These are phyloP conservation scores for Eptesicus fuscus DNA, from an alignment of 2,113 vertebrate genomes.

Conservation along the genomic window DNA sequence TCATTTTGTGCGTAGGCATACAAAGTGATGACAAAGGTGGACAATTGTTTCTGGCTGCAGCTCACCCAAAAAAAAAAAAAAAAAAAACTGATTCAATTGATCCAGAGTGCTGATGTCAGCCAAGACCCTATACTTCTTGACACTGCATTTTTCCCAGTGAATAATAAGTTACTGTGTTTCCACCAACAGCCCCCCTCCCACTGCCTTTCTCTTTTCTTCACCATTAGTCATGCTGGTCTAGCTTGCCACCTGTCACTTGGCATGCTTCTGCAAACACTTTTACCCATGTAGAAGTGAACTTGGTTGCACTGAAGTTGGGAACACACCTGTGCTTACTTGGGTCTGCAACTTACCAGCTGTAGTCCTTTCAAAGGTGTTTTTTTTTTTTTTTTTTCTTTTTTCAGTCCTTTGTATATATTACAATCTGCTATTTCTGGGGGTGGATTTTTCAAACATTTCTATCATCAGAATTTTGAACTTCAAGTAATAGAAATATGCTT, in stretches of 20 bases:
- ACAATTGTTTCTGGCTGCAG: constrained; percentile 17
- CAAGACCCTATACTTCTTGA: constrained; percentile 53
- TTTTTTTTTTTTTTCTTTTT: not conserved
- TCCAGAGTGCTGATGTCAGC: constrained; percentile 28
- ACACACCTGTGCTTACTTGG: constrained; percentile 4
- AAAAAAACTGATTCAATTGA: constrained; percentile 25
- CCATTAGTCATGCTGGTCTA: constrained; percentile 19
- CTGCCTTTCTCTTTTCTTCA: constrained; percentile 35
- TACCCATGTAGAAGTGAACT: not conserved
- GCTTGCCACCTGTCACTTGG: constrained; percentile 37
- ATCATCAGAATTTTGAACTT: not conserved
- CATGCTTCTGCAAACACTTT: not conserved
- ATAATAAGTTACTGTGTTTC: constrained; percentile 48
- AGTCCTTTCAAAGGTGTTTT: not conserved
- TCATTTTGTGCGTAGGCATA: not conserved
- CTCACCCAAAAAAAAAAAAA: constrained; percentile 22
- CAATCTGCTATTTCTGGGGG: not conserved
- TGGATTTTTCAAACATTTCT: constrained; percentile 4
- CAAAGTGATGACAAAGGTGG: constrained; percentile 24
- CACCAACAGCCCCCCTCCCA: not conserved
- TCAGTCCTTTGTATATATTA: not conserved
- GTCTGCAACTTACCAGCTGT: not conserved
- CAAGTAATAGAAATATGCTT: not conserved
- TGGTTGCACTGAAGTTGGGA: not conserved
- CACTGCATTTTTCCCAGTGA: constrained; percentile 39